Conservation (phyloP, 2,888 invertebrate species). For the Pogonocherus hispidulus region DNA sequence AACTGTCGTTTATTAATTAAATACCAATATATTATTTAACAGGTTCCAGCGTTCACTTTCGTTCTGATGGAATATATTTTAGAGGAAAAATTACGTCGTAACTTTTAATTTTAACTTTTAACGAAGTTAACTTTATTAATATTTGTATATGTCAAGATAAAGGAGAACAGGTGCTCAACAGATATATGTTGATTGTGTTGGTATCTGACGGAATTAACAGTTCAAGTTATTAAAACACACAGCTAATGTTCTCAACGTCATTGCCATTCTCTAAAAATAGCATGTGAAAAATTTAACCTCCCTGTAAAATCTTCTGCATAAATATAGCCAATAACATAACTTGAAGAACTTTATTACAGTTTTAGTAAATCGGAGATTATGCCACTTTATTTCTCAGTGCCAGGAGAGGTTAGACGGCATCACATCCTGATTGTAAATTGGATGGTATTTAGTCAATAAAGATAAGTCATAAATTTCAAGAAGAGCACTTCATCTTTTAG, state of each 20-base stretch:
- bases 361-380: neutral
- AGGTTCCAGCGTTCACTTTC: neutral
- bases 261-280: neutral
- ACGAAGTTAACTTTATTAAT: neutral
- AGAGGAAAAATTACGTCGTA: neutral
- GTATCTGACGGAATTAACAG: constrained; percentile 53
- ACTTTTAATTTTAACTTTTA: neutral
- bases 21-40: no score
- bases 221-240: constrained; percentile 22
- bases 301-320: neutral
- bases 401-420: no score
- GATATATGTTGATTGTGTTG: neutral
- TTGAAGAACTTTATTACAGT: neutral
- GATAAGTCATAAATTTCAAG: no score
- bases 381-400: no score
- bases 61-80: neutral
- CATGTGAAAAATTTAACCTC: neutral
- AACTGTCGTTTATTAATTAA: no score
- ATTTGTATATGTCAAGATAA: neutral
- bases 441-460: no score
- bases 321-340: neutral
- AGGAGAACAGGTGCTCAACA: neutral
- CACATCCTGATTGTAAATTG: no score
- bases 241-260: neutral
- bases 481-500: no score